phyloP scores from a whole-genome alignment of 2,797 vertebrate genomes.

The Percopsis omiscomaycus region DNA sequence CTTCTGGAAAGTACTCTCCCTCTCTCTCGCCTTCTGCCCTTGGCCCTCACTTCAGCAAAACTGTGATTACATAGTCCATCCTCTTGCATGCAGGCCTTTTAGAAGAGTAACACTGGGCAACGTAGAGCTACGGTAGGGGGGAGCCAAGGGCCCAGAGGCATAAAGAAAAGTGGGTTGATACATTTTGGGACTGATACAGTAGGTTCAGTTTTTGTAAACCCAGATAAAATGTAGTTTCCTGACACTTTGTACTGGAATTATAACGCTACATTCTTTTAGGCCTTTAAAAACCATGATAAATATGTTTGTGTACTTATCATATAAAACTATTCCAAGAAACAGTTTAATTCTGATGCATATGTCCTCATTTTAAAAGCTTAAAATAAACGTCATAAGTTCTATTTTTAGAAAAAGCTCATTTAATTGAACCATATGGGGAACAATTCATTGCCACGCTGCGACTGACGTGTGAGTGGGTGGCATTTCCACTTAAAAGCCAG shows the following conservation, averaged over 20 bases:
- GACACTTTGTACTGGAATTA: no score
- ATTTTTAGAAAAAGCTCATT: conserved; percentile 56
- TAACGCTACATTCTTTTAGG: no score
- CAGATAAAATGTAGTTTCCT: no score
- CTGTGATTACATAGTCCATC: conserved; percentile 50
- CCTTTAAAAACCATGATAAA: no score
- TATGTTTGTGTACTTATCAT: no score
- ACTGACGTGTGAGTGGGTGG: conserved; percentile 64
- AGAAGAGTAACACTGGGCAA: conserved; percentile 60
- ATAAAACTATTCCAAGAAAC: not conserved
- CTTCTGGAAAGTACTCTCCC: conserved; percentile 47
- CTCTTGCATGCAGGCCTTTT: conserved; percentile 44
- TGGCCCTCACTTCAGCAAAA: conserved; percentile 18
- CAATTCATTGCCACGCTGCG: conserved; percentile 59
- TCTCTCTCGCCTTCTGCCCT: not conserved
- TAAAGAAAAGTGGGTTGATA: conserved; percentile 70
- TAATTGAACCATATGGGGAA: conserved; percentile 57
- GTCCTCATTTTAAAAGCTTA: conserved; percentile 50
- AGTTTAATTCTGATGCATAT: conserved; percentile 22
- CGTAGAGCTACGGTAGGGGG: conserved; percentile 41
- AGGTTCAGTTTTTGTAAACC: no score
- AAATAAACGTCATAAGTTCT: conserved; percentile 55
- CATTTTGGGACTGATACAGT: conserved; percentile 6
- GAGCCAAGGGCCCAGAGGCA: conserved; percentile 64
- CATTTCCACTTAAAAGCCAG: conserved; percentile 70